Base-by-base conservation (phyloP, 2,888 invertebrate genomes). In the Eupsilia transversa region DNA sequence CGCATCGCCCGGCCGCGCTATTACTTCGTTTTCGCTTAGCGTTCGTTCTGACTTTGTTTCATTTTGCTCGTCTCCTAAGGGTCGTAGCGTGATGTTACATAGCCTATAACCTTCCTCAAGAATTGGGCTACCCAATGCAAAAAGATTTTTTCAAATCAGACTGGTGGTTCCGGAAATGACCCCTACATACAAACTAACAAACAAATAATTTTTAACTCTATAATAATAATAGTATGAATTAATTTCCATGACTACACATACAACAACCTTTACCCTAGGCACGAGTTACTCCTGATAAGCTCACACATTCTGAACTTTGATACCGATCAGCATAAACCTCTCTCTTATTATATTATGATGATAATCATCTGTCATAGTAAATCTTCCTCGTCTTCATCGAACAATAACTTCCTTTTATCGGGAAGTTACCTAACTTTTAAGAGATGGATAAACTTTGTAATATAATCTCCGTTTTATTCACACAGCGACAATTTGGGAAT, bases 401-500 rank as follows among this genome's bases (percentile, higher is more conserved):
- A 86, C 74, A 83, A 80, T 85, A 86, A 87, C 72, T 87, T 86
- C 75, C 74, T 83, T 84, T 87, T 82, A 86, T 86, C 84, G 83
- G 20, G 70, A 75, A 79, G 68, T 81, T 80, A 76, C 74, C 84
- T 64, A 85, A 84, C 86, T 84, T 87, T 86, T 82, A 87, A 87
- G 81, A 84, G 85, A 87, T 87, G 86, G 85, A 74, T 83, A 86
- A 87, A 87, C 87, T 87, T 87, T 67, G 82, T 83, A 82, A 87
- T 86, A 83, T 87, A 86, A 87, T 86, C 82, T 81, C 72, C 63
- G 63, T 86, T 86, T 85, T 83, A 84, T 84, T 81, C 86, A 80
- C 79, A 86, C 77, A 79, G 74, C 74, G 77, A 67, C 67, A 80
- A 79, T 86, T 84, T 83, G 79, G 61, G 80, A 80, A 77, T 84